Percentiles rank a stretch among this genome's conserved stretches.
These are phyloP conservation scores for Chloroceryle aenea DNA, from an alignment of 2,113 vertebrate species.

Conservation along the genomic window DNA sequence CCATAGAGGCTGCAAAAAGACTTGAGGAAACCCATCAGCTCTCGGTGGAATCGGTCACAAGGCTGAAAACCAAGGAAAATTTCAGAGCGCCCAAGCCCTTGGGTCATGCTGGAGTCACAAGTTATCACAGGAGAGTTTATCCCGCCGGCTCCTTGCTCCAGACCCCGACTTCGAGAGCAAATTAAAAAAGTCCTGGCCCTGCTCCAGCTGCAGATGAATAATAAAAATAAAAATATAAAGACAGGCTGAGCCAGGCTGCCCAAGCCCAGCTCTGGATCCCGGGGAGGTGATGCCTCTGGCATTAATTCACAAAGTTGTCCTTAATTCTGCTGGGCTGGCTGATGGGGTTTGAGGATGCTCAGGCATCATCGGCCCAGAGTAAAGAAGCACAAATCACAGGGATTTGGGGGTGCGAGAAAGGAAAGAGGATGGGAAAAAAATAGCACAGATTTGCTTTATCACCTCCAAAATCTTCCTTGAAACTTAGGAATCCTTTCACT, in stretches of 20 bases:
- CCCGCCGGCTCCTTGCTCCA: rapidly evolving
- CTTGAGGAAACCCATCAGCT: rapidly evolving
- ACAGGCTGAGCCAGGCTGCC: rapidly evolving
- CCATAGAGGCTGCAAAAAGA: not conserved
- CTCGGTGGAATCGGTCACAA: not conserved
- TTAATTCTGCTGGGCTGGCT: not conserved
- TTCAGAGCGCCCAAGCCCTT: not conserved
- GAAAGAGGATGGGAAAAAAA: not conserved
- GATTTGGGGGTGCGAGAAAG: not conserved
- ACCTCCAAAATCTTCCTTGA: not conserved
- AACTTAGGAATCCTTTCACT: not conserved
- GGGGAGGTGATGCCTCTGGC: not conserved
- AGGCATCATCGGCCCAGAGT: rapidly evolving
- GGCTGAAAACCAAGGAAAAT: not conserved
- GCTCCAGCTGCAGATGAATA: rapidly evolving
- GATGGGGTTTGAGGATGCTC: not conserved
- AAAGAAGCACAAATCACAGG: not conserved
- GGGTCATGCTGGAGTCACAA: conserved; percentile 33
- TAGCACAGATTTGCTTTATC: rapidly evolving
- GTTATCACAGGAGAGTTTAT: not conserved
- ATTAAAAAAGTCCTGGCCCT: not conserved
- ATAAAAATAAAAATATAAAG: not conserved
- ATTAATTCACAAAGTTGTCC: not conserved
- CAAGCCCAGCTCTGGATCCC: not conserved
- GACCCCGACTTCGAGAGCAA: not conserved